Percentiles rank a stretch among this genome's conserved stretches.
These are phyloP conservation scores for Chunga burmeisteri DNA, from an alignment of 2,113 vertebrate genomes.

Conservation along the genomic window DNA sequence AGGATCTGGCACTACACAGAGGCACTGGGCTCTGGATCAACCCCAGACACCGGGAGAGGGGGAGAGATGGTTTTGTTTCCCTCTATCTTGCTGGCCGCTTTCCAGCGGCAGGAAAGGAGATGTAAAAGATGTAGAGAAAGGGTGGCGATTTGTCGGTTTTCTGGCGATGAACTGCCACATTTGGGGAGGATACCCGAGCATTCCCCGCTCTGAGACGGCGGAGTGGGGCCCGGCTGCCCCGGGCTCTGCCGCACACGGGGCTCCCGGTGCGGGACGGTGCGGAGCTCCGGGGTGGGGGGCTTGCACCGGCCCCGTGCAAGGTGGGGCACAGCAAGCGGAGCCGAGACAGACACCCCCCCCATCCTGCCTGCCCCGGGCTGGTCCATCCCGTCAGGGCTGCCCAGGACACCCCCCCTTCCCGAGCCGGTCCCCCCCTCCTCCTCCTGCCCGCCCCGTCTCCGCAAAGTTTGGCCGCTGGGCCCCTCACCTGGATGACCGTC, in stretches of 20 bases:
- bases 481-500: constrained; percentile 88
- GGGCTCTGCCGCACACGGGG: background rate
- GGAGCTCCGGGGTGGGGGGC: too few relatives aligned
- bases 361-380: too few relatives aligned
- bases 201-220: rapidly evolving
- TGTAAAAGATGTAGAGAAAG: background rate
- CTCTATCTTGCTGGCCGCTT: background rate
- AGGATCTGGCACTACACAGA: background rate
- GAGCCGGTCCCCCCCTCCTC: background rate
- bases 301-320: too few relatives aligned
- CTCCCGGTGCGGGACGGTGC: background rate
- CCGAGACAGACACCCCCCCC: rapidly evolving
- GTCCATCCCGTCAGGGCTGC: background rate
- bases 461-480: background rate
- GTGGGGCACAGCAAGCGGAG: background rate
- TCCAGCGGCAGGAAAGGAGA: background rate
- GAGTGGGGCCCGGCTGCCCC: background rate
- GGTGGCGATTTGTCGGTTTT: background rate
- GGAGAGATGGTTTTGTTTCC: background rate
- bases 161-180: background rate
- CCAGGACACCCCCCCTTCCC: background rate
- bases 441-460: background rate
- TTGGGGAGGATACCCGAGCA: background rate
- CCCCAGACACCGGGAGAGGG: background rate
- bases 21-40: background rate